Conservation (phyloP, 2,797 vertebrate species). For the Euthynnus affinis region DNA sequence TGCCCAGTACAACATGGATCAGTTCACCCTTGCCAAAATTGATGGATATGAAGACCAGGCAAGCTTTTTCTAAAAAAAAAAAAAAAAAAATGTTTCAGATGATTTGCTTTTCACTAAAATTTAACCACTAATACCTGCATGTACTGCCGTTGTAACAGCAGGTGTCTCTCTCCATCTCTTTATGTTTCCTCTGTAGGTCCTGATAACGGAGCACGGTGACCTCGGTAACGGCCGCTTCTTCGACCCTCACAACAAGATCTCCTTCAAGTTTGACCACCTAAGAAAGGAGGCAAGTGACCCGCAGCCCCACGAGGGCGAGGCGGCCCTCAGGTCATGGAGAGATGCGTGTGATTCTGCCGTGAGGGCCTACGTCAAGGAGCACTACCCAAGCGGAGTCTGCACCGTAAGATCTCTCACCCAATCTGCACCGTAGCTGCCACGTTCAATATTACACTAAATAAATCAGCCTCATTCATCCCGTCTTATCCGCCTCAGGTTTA, state of each 20-base stretch:
- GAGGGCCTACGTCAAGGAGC: slow-evolving; percentile 93
- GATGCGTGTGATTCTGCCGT: slow-evolving; percentile 92
- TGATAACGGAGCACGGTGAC: slow-evolving; percentile 97
- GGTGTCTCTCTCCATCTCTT: slow-evolving; percentile 24
- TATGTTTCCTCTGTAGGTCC: slow-evolving; percentile 82
- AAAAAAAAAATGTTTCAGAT: too few relatives aligned
- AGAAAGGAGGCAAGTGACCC: slow-evolving; percentile 94
- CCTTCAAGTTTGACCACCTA: slow-evolving; percentile 97
- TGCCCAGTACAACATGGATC: slow-evolving; percentile 98
- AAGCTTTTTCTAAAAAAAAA: slow-evolving; percentile 32
- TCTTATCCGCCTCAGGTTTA: slow-evolving; percentile 88
- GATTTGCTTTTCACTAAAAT: neutral
- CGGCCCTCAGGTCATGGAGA: slow-evolving; percentile 88
- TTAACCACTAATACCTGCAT: neutral
- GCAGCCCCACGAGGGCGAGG: slow-evolving; percentile 89
- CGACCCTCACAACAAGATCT: slow-evolving; percentile 95
- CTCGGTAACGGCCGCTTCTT: slow-evolving; percentile 94
- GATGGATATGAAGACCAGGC: slow-evolving; percentile 94
- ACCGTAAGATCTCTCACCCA: slow-evolving; percentile 82
- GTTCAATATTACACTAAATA: neutral
- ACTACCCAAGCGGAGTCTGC: slow-evolving; percentile 94
- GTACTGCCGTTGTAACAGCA: slow-evolving; percentile 14
- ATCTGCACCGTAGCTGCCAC: neutral
- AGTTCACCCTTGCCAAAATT: slow-evolving; percentile 94
- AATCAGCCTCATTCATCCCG: slow-evolving; percentile 2